Percentiles rank a stretch among this genome's conserved stretches.
Conservation (phyloP, 2,113 vertebrate species). For the Columbina picui region DNA sequence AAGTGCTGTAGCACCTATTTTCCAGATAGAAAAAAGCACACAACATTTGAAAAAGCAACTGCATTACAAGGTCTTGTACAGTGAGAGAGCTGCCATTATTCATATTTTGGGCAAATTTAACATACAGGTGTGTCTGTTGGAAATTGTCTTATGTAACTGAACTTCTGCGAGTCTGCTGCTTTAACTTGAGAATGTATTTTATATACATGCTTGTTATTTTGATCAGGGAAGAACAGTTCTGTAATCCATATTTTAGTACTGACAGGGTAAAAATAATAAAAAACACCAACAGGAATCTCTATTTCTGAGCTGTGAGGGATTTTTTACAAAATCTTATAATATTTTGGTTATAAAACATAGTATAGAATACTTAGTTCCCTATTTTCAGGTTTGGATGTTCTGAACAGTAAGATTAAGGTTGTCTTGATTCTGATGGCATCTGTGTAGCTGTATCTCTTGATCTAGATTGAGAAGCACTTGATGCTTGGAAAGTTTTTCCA, state of each 20-base stretch:
- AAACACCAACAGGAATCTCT: neutral
- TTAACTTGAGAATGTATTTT: neutral
- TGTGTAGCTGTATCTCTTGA: neutral
- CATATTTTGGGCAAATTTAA: neutral
- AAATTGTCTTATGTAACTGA: neutral
- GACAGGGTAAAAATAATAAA: neutral
- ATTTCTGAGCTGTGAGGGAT: neutral
- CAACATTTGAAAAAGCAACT: neutral
- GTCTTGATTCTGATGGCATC: neutral
- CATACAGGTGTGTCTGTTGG: neutral
- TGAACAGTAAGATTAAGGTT: neutral
- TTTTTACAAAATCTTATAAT: neutral
- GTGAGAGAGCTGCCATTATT: neutral
- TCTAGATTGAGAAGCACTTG: neutral
- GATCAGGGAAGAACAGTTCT: neutral
- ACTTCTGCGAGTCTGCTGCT: neutral
- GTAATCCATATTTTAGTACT: neutral
- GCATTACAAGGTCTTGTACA: neutral
- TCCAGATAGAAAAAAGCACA: neutral
- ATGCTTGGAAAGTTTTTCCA: neutral
- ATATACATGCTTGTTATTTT: neutral
- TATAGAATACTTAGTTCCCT: neutral
- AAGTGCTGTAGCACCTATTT: neutral
- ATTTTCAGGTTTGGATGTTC: neutral
- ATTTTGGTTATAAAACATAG: neutral